phyloP scores from a whole-genome alignment of 2,888 invertebrate species.

The Eristalis arbustorum region DNA sequence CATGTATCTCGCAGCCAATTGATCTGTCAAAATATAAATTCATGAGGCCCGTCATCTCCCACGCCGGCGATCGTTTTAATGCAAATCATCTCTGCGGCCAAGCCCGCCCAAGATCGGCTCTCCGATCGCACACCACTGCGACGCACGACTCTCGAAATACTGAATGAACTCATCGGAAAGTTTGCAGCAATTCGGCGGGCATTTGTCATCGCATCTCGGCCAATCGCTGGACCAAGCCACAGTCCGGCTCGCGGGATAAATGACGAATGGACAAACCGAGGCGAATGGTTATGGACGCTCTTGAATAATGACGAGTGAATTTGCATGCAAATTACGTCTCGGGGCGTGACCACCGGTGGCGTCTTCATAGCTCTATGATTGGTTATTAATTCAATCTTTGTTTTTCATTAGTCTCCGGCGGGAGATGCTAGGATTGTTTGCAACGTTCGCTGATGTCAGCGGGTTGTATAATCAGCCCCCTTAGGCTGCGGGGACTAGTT shows the following conservation, averaged over 20 bases:
- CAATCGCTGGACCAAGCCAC: background rate
- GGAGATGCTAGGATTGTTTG: background rate
- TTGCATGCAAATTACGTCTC: constrained; percentile 13
- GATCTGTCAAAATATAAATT: constrained; percentile 31
- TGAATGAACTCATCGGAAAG: background rate
- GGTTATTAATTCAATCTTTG: constrained; percentile 26
- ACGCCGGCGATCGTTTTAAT: background rate
- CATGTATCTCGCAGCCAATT: constrained; percentile 21
- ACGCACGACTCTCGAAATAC: background rate
- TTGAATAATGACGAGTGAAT: background rate
- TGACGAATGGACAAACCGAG: constrained; percentile 4
- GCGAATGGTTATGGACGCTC: background rate
- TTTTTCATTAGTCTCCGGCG: background rate
- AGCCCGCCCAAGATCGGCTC: background rate
- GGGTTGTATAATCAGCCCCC: background rate
- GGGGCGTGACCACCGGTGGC: constrained; percentile 24
- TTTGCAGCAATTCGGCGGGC: background rate
- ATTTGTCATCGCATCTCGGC: background rate
- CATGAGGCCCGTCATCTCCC: background rate
- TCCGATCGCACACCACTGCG: background rate
- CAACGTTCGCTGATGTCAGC: background rate
- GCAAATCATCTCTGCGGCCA: background rate
- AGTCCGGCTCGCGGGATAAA: background rate
- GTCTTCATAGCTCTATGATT: constrained; percentile 9
- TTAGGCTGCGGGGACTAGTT: background rate